Evolutionary conservation across 2,113 vertebrate species (phyloP).

Genomic region (Athene noctua): DNA sequence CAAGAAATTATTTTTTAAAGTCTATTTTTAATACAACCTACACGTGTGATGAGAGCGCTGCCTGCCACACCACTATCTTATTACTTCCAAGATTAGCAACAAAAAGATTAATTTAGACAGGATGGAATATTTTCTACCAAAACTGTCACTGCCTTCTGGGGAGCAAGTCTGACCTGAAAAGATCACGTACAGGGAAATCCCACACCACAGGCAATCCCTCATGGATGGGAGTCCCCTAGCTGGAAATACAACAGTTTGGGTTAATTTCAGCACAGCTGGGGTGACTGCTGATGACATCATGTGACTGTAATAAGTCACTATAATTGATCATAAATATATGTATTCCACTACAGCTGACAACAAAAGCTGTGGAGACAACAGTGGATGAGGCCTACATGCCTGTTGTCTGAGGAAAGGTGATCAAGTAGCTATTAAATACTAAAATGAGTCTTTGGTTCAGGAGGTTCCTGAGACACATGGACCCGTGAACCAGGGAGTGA

Average conservation of each 20-base stretch:
- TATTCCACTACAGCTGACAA: background rate
- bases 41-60: background rate
- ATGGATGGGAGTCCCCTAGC: background rate
- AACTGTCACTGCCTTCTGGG: background rate
- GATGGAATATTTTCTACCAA: background rate
- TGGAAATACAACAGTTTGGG: background rate
- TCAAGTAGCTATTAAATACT: background rate
- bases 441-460: background rate
- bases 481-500: background rate
- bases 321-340: background rate
- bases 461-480: background rate
- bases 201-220: background rate
- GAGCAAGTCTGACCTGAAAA: background rate
- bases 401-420: background rate
- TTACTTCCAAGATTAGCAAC: slow-evolving; percentile 45
- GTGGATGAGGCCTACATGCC: background rate
- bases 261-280: background rate
- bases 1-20: slow-evolving; percentile 20
- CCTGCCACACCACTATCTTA: background rate
- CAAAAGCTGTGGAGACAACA: background rate
- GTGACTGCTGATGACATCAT: background rate
- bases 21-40: slow-evolving; percentile 63
- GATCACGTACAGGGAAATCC: background rate
- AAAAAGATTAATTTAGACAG: slow-evolving; percentile 31
- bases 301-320: background rate